phyloP scores from a whole-genome alignment of 2,888 invertebrate species.

The Tipula unca region DNA sequence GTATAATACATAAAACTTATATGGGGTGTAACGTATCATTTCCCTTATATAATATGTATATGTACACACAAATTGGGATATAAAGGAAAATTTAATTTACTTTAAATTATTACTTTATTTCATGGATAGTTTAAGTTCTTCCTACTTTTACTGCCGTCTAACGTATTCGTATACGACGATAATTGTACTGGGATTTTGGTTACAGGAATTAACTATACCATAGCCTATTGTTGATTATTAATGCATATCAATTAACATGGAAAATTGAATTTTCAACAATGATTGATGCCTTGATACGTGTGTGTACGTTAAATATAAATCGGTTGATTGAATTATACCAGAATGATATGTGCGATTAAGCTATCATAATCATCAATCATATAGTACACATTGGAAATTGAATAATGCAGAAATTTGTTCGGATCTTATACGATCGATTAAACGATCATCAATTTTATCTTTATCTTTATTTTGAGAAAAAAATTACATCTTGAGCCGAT shows the following conservation, averaged over 20 bases:
- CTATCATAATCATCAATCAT: neutral
- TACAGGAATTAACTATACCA: neutral
- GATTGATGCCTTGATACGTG: neutral
- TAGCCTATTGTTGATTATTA: neutral
- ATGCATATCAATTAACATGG: neutral
- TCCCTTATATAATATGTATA: too few species aligned
- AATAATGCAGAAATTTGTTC: too few species aligned
- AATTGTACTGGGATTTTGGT: neutral
- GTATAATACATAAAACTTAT: neutral
- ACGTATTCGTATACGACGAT: neutral
- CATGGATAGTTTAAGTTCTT: neutral
- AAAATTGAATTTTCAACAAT: constrained; percentile 14
- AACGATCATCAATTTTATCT: too few species aligned
- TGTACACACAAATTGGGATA: neutral
- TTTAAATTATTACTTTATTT: constrained; percentile 2
- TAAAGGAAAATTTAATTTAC: constrained; percentile 8
- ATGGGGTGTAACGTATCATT: constrained; percentile 8
- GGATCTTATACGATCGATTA: too few species aligned
- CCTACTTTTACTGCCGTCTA: neutral
- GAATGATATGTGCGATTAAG: neutral
- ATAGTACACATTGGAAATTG: neutral
- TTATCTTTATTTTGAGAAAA: too few species aligned
- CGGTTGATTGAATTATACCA: neutral
- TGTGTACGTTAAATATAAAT: neutral
- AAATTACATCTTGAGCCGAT: too few species aligned